phyloP scores from a whole-genome alignment of 2,888 invertebrate species.

The Stramonita haemastoma region DNA sequence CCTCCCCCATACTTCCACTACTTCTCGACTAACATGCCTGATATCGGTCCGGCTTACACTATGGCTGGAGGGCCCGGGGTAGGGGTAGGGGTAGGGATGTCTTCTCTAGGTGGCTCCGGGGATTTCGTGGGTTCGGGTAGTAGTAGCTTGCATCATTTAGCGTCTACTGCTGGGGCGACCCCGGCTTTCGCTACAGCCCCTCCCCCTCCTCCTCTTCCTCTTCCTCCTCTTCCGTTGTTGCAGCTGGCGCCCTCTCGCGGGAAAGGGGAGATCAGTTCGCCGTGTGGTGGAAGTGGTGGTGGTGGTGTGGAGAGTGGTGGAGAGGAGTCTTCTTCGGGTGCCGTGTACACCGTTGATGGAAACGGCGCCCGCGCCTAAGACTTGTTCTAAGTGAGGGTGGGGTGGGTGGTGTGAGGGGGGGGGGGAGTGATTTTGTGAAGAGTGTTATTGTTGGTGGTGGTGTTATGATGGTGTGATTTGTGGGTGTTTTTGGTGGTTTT shows the following conservation, averaged over 20 bases:
- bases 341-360: slow-evolving; percentile 20
- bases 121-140: neutral
- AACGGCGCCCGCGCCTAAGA: neutral
- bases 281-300: neutral
- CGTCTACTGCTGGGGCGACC: neutral
- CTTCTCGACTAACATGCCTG: slow-evolving; percentile 26
- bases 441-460: neutral
- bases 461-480: too few species aligned
- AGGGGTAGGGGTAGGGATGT: neutral
- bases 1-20: slow-evolving; percentile 35
- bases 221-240: neutral
- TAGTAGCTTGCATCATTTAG: neutral
- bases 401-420: neutral
- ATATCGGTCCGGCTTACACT: slow-evolving; percentile 25
- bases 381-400: neutral
- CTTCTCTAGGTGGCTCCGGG: neutral
- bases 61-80: slow-evolving; percentile 3
- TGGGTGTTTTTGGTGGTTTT: too few species aligned
- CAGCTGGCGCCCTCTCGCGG: slow-evolving; percentile 23
- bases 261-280: slow-evolving; percentile 8
- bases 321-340: neutral
- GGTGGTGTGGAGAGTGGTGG: neutral
- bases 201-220: neutral
- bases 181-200: neutral
- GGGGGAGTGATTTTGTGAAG: neutral